These are phyloP conservation scores for Pangasius macronema DNA, from an alignment of 2,797 vertebrate genomes.

Conservation along the genomic window DNA sequence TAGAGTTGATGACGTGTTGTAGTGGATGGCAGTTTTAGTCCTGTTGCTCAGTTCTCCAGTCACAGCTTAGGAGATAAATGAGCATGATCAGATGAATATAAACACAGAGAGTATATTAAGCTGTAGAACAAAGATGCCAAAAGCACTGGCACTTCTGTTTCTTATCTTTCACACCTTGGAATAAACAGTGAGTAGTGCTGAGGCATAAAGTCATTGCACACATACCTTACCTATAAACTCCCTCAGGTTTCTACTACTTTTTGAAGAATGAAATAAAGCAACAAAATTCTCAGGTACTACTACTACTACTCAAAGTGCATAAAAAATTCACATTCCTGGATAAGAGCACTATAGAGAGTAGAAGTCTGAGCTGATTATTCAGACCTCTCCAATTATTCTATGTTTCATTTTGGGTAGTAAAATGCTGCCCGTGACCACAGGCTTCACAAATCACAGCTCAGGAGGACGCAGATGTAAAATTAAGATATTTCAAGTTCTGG, in stretches of 20 bases:
- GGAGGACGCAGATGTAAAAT: background rate
- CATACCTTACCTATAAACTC: background rate
- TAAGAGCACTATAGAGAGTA: background rate
- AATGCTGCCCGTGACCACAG: background rate
- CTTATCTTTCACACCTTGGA: slow-evolving; percentile 24
- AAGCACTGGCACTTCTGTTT: slow-evolving; percentile 11
- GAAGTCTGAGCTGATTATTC: background rate
- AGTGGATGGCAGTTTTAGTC: slow-evolving; percentile 21
- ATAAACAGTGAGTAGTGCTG: background rate
- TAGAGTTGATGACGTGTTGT: slow-evolving; percentile 22
- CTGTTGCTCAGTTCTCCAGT: background rate
- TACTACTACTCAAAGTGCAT: background rate
- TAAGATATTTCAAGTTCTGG: background rate
- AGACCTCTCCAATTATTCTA: background rate
- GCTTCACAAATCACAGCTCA: slow-evolving; percentile 5
- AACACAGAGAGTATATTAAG: slow-evolving; percentile 38
- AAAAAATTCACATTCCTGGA: background rate
- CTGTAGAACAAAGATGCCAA: slow-evolving; percentile 4
- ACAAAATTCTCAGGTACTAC: background rate
- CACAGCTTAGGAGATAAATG: slow-evolving; percentile 14
- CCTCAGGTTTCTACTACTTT: background rate
- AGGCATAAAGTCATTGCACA: background rate
- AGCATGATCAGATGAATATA: slow-evolving; percentile 28
- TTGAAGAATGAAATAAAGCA: background rate
- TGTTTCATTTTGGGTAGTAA: background rate